Evolutionary conservation across 2,888 invertebrate species (phyloP).

Genomic region (Drosophila formosana): DNA sequence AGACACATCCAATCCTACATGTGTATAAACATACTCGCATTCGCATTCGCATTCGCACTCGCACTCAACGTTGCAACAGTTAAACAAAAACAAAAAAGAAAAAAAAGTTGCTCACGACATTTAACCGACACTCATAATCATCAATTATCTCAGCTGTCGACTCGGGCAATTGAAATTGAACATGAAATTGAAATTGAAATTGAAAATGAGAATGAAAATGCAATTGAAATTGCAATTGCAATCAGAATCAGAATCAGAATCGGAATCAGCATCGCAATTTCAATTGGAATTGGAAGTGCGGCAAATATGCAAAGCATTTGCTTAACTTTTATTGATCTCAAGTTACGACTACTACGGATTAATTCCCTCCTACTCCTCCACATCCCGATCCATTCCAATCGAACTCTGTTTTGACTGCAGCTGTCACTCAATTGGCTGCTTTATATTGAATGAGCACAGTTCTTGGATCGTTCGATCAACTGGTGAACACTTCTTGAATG

Average conservation of each 20-base stretch:
- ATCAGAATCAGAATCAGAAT: conserved; percentile 11
- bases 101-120: conserved; percentile 63
- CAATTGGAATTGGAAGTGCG: conserved; percentile 38
- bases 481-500: too few species aligned
- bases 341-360: conserved; percentile 10
- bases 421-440: conserved; percentile 53
- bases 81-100: neutral
- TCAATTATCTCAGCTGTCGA: conserved; percentile 72
- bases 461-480: too few species aligned
- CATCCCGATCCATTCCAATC: neutral
- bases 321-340: conserved; percentile 34
- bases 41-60: conserved; percentile 10
- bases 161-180: conserved; percentile 55
- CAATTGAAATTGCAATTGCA: conserved; percentile 20
- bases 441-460: neutral
- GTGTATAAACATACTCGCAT: neutral
- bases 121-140: conserved; percentile 71
- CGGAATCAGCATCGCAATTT: conserved; percentile 24
- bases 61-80: neutral
- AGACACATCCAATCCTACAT: conserved; percentile 32
- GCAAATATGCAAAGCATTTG: conserved; percentile 58
- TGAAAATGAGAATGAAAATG: conserved; percentile 28
- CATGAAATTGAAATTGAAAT: conserved; percentile 33
- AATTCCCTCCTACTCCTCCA: conserved; percentile 14
- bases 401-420: conserved; percentile 62